A percentile compares a stretch with the other conserved stretches of the same genome.
phyloP scores from a whole-genome alignment of 1,140 invertebrate genomes.

The silkworm (Bombyx mori) region ASM3026992v2 NC_085134.1:8139501-8140000 shows the following conservation, averaged over 20 bases:
- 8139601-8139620: slow-evolving; percentile 29
- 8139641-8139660: slow-evolving; percentile 34
- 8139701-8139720: slow-evolving; percentile 9
- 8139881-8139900: too few relatives aligned
- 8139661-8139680: slow-evolving; percentile 41
- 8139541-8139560: slow-evolving; percentile 32
- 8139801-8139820: too few relatives aligned
- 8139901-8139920: too few relatives aligned
- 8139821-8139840: too few relatives aligned
- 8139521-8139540: slow-evolving; percentile 40
- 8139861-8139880: too few relatives aligned
- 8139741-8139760: not conserved
- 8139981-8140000: too few relatives aligned
- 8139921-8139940: too few relatives aligned
- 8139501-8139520: slow-evolving; percentile 41
- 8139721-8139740: not conserved
- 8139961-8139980: too few relatives aligned
- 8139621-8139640: slow-evolving; percentile 43
- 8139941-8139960: too few relatives aligned
- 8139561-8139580: slow-evolving; percentile 34
- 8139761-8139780: too few relatives aligned
- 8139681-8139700: slow-evolving; percentile 29
- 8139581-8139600: slow-evolving; percentile 40
- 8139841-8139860: too few relatives aligned
- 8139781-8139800: too few relatives aligned